Base-by-base conservation (phyloP, 2,888 invertebrate genomes). In the Podabrus alpinus region DNA sequence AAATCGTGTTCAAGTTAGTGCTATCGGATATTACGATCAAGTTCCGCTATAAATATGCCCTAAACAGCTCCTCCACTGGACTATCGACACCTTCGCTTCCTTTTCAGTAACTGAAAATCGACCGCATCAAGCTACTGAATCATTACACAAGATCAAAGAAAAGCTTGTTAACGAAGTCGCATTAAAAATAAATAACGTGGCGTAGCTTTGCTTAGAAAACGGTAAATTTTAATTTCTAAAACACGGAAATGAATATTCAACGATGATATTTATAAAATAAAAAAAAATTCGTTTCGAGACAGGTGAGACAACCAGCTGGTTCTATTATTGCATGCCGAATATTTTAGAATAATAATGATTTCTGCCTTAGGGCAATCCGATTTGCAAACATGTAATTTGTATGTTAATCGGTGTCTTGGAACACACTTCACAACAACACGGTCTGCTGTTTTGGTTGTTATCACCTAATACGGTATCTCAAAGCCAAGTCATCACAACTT, bases 21-120 rank as follows among this genome's bases (percentile, higher is more conserved):
- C 62, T 62, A 62, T 62, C 62, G 62, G 17, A 62, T 62, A 62
- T 62, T 62, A 62, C 62, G 62, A 62, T 62, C 62, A 17, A 62
- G 62, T 19, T 62, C 62, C 62, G 62, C 62, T 62, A 62, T 62
- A 62, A 62, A 62, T 62, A 62, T 62, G 62, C 62, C 62, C 62
- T 62, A 62, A 62, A 62, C 62, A 62, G 17, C 62, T 16, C 62
- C 62, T 16, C 62, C 19, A 62, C 62, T n/a, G 62, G 62, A 62
- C 62, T 62, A 62, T 62, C 62, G 62, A 62, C 62, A 62, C 62
- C 62, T 62, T 62, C 19, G 17, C 62, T 62, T 62, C 19, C 62
- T 19, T 62, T 62, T 17, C 62, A 62, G 62, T 62, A 19, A 62
- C 62, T 62, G 62, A 62, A 62, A 62, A 62, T 62, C 62, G 62